Percentiles rank a stretch among this genome's conserved stretches.
Conservation (phyloP, 2,888 invertebrate genomes). For the Malthinus flaveolus region DNA sequence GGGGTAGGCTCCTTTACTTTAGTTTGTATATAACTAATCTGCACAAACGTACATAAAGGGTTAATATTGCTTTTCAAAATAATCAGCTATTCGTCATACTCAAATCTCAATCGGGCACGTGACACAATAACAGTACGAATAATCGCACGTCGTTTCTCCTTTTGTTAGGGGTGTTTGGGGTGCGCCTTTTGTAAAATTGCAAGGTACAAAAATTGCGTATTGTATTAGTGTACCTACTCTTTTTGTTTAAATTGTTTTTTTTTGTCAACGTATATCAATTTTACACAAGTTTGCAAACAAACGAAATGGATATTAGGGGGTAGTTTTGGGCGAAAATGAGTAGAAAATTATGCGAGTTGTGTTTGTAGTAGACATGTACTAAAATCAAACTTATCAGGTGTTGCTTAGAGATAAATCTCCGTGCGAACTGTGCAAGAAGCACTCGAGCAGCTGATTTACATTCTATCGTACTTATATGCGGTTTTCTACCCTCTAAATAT, state of each 20-base stretch:
- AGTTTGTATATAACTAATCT: no score
- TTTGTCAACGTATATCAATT: not conserved
- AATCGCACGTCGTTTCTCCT: slow-evolving; percentile 32
- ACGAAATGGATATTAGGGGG: no score
- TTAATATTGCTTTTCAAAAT: slow-evolving; percentile 32
- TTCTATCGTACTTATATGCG: slow-evolving; percentile 39
- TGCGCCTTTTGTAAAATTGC: slow-evolving; percentile 2
- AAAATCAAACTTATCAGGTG: slow-evolving; percentile 46
- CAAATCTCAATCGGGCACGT: slow-evolving; percentile 51
- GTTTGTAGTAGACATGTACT: not conserved
- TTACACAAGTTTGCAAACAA: no score
- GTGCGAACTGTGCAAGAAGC: slow-evolving; percentile 50
- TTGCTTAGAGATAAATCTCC: slow-evolving; percentile 46
- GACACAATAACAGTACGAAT: slow-evolving; percentile 44
- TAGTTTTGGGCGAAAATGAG: no score
- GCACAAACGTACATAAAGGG: not conserved
- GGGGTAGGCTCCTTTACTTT: no score
- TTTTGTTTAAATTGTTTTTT: not conserved
- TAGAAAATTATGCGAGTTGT: no score
- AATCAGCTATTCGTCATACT: slow-evolving; percentile 53
- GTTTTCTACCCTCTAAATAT: slow-evolving; percentile 32
- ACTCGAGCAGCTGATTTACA: slow-evolving; percentile 47
- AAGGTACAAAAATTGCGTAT: not conserved
- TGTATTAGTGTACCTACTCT: not conserved
- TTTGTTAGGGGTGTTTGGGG: slow-evolving; percentile 29